These are phyloP conservation scores for Salvelinus alpinus DNA, from an alignment of 2,113 vertebrate species.

Conservation along the genomic window DNA sequence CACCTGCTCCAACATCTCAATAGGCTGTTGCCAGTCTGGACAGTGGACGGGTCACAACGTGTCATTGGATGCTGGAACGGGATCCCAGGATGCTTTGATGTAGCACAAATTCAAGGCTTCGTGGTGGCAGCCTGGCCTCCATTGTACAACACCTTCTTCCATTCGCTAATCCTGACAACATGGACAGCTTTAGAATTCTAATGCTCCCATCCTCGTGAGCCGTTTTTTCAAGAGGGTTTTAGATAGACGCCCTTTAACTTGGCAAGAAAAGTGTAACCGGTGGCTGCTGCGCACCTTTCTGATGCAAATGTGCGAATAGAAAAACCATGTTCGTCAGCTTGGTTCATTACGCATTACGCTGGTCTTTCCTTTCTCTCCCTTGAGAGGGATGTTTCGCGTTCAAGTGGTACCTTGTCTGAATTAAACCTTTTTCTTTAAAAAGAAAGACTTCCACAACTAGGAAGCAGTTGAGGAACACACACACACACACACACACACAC, in stretches of 20 bases:
- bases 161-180: constrained; percentile 47
- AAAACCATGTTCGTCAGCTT: constrained; percentile 51
- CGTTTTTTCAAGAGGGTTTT: constrained; percentile 20
- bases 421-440: constrained; percentile 49
- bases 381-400: constrained; percentile 61
- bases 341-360: constrained; percentile 42
- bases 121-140: constrained; percentile 13
- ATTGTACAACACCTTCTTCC: constrained; percentile 43
- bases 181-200: constrained; percentile 22
- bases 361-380: constrained; percentile 51
- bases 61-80: constrained; percentile 2
- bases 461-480: background rate
- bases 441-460: constrained; percentile 7
- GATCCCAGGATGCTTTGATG: constrained; percentile 5
- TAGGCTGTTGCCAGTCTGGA: background rate
- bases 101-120: constrained; percentile 26
- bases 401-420: constrained; percentile 58
- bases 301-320: constrained; percentile 72
- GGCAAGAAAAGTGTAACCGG: constrained; percentile 47
- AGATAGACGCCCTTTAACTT: constrained; percentile 40
- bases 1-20: constrained; percentile 21
- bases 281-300: constrained; percentile 49
- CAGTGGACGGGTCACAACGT: background rate
- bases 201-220: constrained; percentile 20
- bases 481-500: background rate